A percentile compares a stretch with the other conserved stretches of the same genome.
Conservation (phyloP, 2,797 vertebrate genomes). For the Allobates femoralis region DNA sequence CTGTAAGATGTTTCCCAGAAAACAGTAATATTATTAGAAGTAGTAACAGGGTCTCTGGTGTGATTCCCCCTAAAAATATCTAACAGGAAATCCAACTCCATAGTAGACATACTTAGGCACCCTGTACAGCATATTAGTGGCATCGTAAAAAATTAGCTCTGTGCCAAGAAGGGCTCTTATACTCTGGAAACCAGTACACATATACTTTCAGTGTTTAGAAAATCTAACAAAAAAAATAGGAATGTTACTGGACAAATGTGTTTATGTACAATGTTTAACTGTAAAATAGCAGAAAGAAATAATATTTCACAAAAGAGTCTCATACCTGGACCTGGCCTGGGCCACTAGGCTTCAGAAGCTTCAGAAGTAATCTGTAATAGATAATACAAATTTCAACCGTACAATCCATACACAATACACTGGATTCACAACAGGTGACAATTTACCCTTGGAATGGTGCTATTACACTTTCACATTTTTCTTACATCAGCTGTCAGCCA, state of each 20-base stretch:
- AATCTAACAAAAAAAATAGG: neutral
- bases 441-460: too few species aligned
- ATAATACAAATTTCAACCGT: too few species aligned
- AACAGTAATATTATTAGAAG: constrained; percentile 59
- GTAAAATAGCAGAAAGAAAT: too few species aligned
- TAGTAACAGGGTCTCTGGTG: constrained; percentile 47
- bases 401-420: too few species aligned
- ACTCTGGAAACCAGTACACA: neutral
- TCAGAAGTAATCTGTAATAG: too few species aligned
- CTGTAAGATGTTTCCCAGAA: constrained; percentile 59
- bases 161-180: constrained; percentile 35
- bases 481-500: too few species aligned
- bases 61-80: constrained; percentile 61
- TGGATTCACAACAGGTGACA: too few species aligned
- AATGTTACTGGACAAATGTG: neutral
- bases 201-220: neutral
- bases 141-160: constrained; percentile 38
- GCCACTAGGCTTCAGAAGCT: too few species aligned
- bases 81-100: constrained; percentile 57
- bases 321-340: too few species aligned
- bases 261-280: neutral
- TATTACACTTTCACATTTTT: too few species aligned
- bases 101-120: constrained; percentile 40
- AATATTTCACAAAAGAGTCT: too few species aligned
- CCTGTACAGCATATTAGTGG: constrained; percentile 38